Base-by-base conservation (phyloP, 2,888 invertebrate genomes). In the Coelopa pilipes region DNA sequence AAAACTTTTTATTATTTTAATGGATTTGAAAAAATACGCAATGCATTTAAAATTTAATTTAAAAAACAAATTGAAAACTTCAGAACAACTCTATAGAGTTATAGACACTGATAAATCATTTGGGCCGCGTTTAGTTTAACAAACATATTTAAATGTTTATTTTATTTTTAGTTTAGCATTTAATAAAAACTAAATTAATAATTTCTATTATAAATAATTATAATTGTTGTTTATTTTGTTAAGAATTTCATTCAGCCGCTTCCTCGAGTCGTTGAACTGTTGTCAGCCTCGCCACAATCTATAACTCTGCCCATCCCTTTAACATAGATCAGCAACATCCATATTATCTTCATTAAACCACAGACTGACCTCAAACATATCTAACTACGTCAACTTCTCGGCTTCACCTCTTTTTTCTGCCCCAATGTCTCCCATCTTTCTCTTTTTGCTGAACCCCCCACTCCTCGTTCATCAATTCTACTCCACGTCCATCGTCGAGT, bases 401-500 rank as follows among this genome's bases (percentile, higher is more conserved):
- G 24, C 66, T 24, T 17, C 66, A 24, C 19, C 49, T 19, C 17
- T 50, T 10, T 45, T 5, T 12, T 46, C 63, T 47, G n/a, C 34
- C 1, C 17, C n/a, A 15, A 10, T 13, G 15, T 11, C 15, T 62
- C 45, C 34, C 62, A 34, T 21, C 34, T 62, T 62, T 24, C 62
- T 24, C 24, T 62, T 62, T 62, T 62, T 34, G 34, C 62, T 62
- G 24, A 67, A 60, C 49, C 57, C 55, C 72, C 57, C 15, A 67
- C 49, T 72, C 66, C 73, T 73, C 67, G 17, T 59, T 69, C 17
- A 66, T 11, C 46, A 68, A 69, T 24, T 76, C 79, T 85, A 87
- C 79, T 87, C 87, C 71, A 87, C 86, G 68, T 87, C 87, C 87
- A 87, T 87, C 74, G 84, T 81, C 67, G 84, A 81, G 77, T 86